Evolutionary conservation across 2,888 invertebrate species (phyloP).

Genomic region (Cerastoderma edule): DNA sequence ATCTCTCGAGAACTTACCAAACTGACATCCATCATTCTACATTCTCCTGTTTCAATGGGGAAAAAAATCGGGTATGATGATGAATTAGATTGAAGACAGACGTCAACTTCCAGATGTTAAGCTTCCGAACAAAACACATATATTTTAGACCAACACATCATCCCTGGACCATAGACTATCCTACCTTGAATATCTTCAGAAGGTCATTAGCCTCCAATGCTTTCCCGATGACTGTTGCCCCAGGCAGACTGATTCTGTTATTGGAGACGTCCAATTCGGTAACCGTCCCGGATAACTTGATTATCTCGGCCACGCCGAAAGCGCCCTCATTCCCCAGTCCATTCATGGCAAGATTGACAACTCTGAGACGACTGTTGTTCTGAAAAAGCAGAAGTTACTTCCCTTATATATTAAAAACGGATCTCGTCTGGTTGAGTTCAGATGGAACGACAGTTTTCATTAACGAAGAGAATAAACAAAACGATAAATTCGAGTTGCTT

Average conservation of each 20-base stretch:
- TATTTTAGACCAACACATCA: not conserved
- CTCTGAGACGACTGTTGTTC: conserved; percentile 68
- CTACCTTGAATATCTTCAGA: conserved; percentile 83
- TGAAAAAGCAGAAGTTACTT: conserved; percentile 33
- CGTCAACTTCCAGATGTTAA: no score
- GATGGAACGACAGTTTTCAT: no score
- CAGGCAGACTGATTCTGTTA: conserved; percentile 69
- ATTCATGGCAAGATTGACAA: conserved; percentile 85
- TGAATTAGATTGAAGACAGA: no score
- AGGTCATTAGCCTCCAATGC: conserved; percentile 84
- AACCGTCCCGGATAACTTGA: conserved; percentile 79
- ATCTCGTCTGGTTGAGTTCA: no score
- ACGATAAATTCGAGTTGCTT: no score
- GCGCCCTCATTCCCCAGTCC: conserved; percentile 83
- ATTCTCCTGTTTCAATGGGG: no score
- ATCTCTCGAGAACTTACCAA: no score
- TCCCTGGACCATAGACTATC: not conserved
- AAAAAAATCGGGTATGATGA: no score
- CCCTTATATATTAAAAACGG: no score
- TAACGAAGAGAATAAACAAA: no score
- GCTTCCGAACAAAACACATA: no score
- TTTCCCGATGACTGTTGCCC: conserved; percentile 80
- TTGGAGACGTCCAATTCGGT: conserved; percentile 71
- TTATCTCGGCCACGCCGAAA: conserved; percentile 65
- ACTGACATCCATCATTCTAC: no score